These are phyloP conservation scores for Phengaris arion DNA, from an alignment of 2,888 invertebrate species.

Conservation along the genomic window DNA sequence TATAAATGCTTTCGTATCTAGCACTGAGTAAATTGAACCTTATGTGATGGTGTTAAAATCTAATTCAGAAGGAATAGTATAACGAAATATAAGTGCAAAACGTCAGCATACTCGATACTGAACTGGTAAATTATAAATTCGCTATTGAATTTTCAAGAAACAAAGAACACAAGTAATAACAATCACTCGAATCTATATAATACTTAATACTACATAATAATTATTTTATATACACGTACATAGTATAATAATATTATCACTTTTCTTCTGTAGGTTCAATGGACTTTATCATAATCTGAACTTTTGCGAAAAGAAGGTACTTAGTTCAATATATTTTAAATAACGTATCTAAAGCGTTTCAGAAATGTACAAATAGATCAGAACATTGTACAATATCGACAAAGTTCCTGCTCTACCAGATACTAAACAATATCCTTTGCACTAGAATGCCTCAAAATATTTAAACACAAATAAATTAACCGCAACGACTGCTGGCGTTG, in stretches of 20 bases:
- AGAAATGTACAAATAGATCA: no score
- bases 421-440: no score
- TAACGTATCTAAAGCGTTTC: no score
- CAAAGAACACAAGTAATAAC: background rate
- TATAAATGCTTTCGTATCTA: constrained; percentile 31
- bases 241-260: background rate
- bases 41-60: background rate
- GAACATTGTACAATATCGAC: no score
- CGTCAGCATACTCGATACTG: background rate
- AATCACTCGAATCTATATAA: background rate
- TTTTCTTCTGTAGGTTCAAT: background rate
- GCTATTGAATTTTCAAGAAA: background rate
- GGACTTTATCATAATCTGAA: background rate
- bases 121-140: background rate
- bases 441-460: no score
- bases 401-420: no score
- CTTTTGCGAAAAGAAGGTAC: no score
- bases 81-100: background rate
- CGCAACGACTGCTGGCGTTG: no score
- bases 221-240: no score
- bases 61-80: background rate
- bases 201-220: no score
- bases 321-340: no score
- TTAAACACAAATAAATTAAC: no score
- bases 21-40: background rate